Evolutionary conservation across 2,797 vertebrate species (phyloP), one percentile per base, ranked within the genome.

Genomic region (Aldrovandia affinis): DNA sequence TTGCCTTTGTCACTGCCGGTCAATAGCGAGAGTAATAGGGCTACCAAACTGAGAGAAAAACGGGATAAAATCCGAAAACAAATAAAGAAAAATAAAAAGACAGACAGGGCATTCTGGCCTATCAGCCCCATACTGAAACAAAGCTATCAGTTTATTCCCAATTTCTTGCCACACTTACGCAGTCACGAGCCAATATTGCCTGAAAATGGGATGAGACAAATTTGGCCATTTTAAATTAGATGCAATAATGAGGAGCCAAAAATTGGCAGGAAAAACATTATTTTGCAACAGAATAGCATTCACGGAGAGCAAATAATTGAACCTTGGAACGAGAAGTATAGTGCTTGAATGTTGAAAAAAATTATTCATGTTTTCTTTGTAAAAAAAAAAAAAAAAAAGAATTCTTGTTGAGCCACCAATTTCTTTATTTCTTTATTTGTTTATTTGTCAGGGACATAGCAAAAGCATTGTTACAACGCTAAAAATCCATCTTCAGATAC

Each of bases 201-300:
- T 78, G 73, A n/a, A 80, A 80, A 68, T 30, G 44, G 30, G 52
- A n/a, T 1, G 18, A 77, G 39, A 47, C 15, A 61, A 61, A 77
- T 10, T 18, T 61, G 83, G 80, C 70, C 63, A 82, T 77, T 61
- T 78, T 44, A 85, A 83, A 86, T 54, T 75, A 54, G 77, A 80
- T 81, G 61, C 10, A 50, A 83, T 79, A 87, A 88, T 73, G 61
- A 57, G 14, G n/a, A 42, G 65, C 68, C 42, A 83, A 68, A 83
- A 80, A 86, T 87, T 83, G 84, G 81, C 14, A 44, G 57, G 81
- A 30, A 78, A 84, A 86, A 86, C 73, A 83, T 81, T 30, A 33
- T 75, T 81, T 55, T 65, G 39, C 47, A 82, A 83, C 80, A 33
- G 54, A 65, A 57, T 68, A 54, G 52, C 59, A 9, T 10, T 36